Base-by-base conservation (phyloP, 23 tunicate genomes). In the Ascidia mentula region DNA sequence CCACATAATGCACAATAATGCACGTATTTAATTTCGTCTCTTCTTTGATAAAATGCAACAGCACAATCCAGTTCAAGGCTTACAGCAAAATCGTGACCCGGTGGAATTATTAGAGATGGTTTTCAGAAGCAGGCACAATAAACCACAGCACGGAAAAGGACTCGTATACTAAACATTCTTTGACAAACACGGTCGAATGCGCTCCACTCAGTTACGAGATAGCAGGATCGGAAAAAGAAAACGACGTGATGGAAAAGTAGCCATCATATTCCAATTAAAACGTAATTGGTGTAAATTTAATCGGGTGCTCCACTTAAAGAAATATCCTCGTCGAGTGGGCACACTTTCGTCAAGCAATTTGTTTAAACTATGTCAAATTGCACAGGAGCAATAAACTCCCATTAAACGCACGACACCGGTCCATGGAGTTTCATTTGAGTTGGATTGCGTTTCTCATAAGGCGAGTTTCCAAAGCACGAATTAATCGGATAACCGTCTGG, bases 1-100 rank as follows among this genome's bases (percentile, higher is more conserved):
- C n/a, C n/a, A n/a, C 65, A 53, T 53, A 53, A 53, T 53, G 65
- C 65, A 53, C 65, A 42, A 42, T 42, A 42, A 42, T 42, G 53
- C 53, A 42, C 15, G n/a, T n/a, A n/a, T n/a, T n/a, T n/a, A n/a
- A n/a, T n/a, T n/a, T n/a, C n/a, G n/a, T n/a, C n/a, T n/a, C n/a
- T n/a, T n/a, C n/a, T n/a, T n/a, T n/a, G n/a, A n/a, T n/a, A n/a
- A n/a, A n/a, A n/a, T n/a, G n/a, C n/a, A n/a, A n/a, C n/a, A n/a
- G n/a, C n/a, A n/a, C n/a, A n/a, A n/a, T n/a, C n/a, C n/a, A n/a
- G n/a, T n/a, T n/a, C n/a, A n/a, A n/a, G n/a, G n/a, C n/a, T n/a
- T n/a, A n/a, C n/a, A n/a, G n/a, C n/a, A n/a, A n/a, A n/a, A n/a
- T n/a, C n/a, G n/a, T n/a, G n/a, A n/a, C n/a, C n/a, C n/a, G n/a